Evolutionary conservation across 2,113 vertebrate species (phyloP), one percentile per base, ranked within the genome.

Genomic region (Smithornis capensis): DNA sequence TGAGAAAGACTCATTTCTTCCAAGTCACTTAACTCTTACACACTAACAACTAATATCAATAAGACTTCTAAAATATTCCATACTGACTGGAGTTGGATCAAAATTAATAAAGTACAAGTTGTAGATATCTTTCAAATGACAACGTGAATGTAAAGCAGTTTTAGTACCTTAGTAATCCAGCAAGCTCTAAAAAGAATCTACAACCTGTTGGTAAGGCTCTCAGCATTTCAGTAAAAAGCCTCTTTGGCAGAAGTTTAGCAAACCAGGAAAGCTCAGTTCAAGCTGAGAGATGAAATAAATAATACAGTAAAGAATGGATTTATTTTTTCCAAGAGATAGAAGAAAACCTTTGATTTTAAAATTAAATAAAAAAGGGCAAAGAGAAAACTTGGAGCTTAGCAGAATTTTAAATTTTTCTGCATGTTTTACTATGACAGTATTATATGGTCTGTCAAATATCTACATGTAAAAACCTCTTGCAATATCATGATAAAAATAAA

Each of bases 401-500:
- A 63, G 50, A 52, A 14, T 19, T 81, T 59, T 9, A 10, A 12
- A 15, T 45, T 94, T 87, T 83, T 76, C 67, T 45, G 17, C 12
- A 10, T 24, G 9, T 60, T 89, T 82, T 82, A 25, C 21, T 75
- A 89, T 37, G 64, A 35, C 4, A 5, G 37, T n/a, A 59, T 63
- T 64, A 92, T 81, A 89, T 87, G 59, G 85, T 89, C 40, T 82
- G 56, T 17, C 52, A 15, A 80, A 81, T 52, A 23, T 75, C 71
- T 73, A 33, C 7, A 33, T 65, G 71, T 57, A 62, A 53, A 94
- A 92, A 78, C 44, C 33, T 45, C 44, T 88, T 93, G 85, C 47
- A 81, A 56, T 70, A 78, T 83, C 84, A 47, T 6, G 59, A 88
- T 93, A 86, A 89, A 93, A 95, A 83, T 70, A 56, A 89, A 83